Evolutionary conservation across 1,140 invertebrate species (phyloP), one percentile per base, ranked within the genome.

Genomic region (Drosophila lacertosa): DNA sequence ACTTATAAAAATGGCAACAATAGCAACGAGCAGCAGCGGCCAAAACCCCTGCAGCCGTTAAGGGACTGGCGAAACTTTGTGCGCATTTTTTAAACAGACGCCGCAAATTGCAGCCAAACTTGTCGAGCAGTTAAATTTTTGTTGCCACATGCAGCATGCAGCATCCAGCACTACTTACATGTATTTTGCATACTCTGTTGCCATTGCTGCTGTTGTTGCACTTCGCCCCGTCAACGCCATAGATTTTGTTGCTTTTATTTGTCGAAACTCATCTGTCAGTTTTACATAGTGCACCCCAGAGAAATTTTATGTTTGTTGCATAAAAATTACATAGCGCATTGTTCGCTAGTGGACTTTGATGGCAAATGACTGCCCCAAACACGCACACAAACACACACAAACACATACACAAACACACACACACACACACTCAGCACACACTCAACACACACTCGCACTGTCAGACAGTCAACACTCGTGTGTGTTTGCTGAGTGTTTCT

Each of bases 301-400:
- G 81, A 84, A 84, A 84, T 84, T 84, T 76, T 57, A 77, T 81
- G 77, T 86, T 88, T 84, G 81, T 80, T 84, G 81, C 81, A 88
- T 84, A 86, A 81, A 86, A 84, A 84, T 84, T 81, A 84, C 82
- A 81, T 64, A 65, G 68, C 59, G 70, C 80, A 84, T 84, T 84
- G 80, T 84, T 84, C 73, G 80, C 81, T 65, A 65, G 57, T 62
- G 48, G 74, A 84, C 81, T 84, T 84, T 84, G 77, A 84, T 84
- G 81, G 77, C 73, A 44, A 68, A 84, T 75, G 80, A 66, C 68
- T 65, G 62, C 22, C 62, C 22, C 77, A 81, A 33, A 50, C 53
- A 51, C 29, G 15, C 39, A 55, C 40, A 45, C 58, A 37, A 13
- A 53, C 16, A 55, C 9, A n/a, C 20, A 18, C 10, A 71, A 65